Conservation (phyloP, 2,113 vertebrate genomes). For the Hoplias malabaricus region DNA sequence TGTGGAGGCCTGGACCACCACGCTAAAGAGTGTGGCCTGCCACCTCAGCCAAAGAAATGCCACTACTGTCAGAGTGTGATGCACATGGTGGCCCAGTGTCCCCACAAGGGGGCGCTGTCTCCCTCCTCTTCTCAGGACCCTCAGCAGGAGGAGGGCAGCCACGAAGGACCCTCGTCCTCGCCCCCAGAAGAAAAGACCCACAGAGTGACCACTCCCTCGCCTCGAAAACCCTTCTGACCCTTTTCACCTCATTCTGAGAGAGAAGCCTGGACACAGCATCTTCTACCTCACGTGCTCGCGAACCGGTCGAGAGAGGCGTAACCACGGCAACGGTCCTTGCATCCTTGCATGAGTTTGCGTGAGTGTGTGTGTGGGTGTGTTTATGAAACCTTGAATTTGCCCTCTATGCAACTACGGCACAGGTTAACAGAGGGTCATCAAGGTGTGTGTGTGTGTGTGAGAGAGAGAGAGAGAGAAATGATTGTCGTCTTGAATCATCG, state of each 20-base stretch:
- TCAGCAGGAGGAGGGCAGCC: constrained; percentile 73
- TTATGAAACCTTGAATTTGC: constrained; percentile 29
- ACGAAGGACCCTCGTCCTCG: constrained; percentile 81
- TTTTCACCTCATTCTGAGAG: constrained; percentile 68
- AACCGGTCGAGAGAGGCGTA: constrained; percentile 66
- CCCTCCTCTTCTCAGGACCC: constrained; percentile 88
- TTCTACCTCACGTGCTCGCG: constrained; percentile 77
- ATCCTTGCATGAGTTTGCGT: constrained; percentile 55
- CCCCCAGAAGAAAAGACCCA: constrained; percentile 92
- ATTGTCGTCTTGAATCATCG: not conserved
- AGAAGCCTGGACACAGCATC: constrained; percentile 60
- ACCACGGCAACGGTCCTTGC: constrained; percentile 63
- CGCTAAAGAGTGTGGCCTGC: constrained; percentile 97
- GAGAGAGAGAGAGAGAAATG: constrained; percentile 12
- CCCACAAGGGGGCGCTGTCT: constrained; percentile 75
- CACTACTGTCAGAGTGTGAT: constrained; percentile 97
- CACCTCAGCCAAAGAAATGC: constrained; percentile 98
- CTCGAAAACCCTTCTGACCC: constrained; percentile 47
- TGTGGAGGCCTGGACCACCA: constrained; percentile 98
- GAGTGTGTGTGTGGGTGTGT: constrained; percentile 46
- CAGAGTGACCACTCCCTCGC: constrained; percentile 49
- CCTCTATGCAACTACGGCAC: constrained; percentile 30
- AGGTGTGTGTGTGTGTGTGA: not conserved
- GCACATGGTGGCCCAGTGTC: constrained; percentile 96
- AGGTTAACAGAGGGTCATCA: not conserved